Percentiles rank a stretch among this genome's conserved stretches.
These are phyloP conservation scores for Bostrychus sinensis DNA, from an alignment of 2,113 vertebrate genomes.

Conservation along the genomic window DNA sequence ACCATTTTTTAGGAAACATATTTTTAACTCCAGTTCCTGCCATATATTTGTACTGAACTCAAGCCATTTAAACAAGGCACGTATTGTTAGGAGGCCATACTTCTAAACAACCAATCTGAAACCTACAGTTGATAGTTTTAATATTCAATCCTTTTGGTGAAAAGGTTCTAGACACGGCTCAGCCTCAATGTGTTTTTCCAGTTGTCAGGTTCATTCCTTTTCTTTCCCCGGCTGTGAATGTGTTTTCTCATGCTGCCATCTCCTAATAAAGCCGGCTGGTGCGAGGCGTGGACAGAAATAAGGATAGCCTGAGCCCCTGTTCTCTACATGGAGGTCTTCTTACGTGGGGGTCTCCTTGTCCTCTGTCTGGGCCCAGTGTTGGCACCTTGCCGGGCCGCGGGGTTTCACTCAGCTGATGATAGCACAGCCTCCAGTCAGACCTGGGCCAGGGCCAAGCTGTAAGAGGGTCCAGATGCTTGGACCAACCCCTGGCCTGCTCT, in stretches of 20 bases:
- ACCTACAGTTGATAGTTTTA: conserved; percentile 67
- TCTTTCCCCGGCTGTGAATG: conserved; percentile 60
- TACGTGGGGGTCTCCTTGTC: conserved; percentile 51
- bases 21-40: conserved; percentile 63
- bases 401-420: conserved; percentile 72
- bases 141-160: conserved; percentile 62
- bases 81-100: conserved; percentile 66
- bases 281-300: conserved; percentile 33
- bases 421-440: conserved; percentile 66
- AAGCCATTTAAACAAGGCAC: conserved; percentile 62
- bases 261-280: conserved; percentile 50
- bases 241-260: conserved; percentile 67
- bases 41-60: conserved; percentile 65
- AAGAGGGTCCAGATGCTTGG: conserved; percentile 74
- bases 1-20: conserved; percentile 44
- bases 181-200: conserved; percentile 53
- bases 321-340: conserved; percentile 59
- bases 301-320: conserved; percentile 47
- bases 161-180: conserved; percentile 54
- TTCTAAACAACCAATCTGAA: conserved; percentile 59
- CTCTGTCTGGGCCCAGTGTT: conserved; percentile 66
- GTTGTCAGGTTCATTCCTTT: conserved; percentile 61
- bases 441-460: conserved; percentile 70
- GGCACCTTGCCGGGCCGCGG: conserved; percentile 58
- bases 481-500: conserved; percentile 48